Evolutionary conservation across 1,140 invertebrate genomes (phyloP), one percentile per base, ranked within the genome.

Genomic region (Lineus longissimus): DNA sequence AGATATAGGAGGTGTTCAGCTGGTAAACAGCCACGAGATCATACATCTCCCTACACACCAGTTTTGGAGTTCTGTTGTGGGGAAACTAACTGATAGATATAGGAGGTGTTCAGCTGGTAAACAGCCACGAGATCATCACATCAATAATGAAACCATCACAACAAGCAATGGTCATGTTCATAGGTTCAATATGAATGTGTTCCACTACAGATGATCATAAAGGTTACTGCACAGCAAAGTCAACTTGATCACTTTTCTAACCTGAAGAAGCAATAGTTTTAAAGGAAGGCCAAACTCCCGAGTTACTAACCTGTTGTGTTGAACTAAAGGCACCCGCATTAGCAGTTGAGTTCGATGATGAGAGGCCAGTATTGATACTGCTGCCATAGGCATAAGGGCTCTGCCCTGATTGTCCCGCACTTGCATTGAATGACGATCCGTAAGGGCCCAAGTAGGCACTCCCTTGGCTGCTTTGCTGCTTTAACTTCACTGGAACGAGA

Each of bases 401-500:
- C 25, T 51, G 47, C 9, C 47, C 25, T 51, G 47, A 51, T 51
- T 51, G 47, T 4, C 47, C 47, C 6, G 47, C 47, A 7, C 6
- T 36, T 6, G 47, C 47, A n/a, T 51, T 51, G 47, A 51, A 51
- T n/a, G 47, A 51, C 9, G 47, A 51, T n/a, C 47, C 47, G 25
- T 51, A 51, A 4, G 47, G 47, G n/a, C n/a, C n/a, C 9, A 23
- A 9, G 47, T 23, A 51, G 4, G n/a, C n/a, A 51, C 47, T 51
- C n/a, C 47, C 25, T n/a, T 51, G 47, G n/a, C 51, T 63, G 4
- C 51, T 57, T 29, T 63, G 61, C 19, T 63, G 51, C 22, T 57
- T 57, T 31, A 63, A 29, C 25, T 63, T 63, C n/a, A 63, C 61
- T 63, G 55, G 19, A 63, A 58, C 29, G 17, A 43, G 30, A 51